Evolutionary conservation across 2,113 vertebrate genomes (phyloP), one percentile per base, ranked within the genome.

Genomic region (Shinisaurus crocodilurus): DNA sequence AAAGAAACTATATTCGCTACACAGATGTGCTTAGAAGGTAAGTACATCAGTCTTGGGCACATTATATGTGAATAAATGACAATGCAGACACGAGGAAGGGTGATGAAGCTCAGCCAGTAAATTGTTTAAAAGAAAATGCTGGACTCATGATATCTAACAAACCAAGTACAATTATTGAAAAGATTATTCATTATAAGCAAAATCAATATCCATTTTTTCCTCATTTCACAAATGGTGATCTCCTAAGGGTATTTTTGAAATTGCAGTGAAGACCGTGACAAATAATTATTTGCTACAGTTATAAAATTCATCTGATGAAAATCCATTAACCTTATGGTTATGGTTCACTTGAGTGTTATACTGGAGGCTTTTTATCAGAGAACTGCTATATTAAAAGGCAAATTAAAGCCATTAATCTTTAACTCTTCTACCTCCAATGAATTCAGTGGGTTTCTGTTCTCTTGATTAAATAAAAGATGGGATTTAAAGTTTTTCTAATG

Each of bases 391-490:
- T 95, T 96, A 97, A 96, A 97, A 96, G 91, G 95, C 93, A 97
- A 97, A 98, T 97, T 97, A 97, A 97, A 97, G 93, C 88, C 95
- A 97, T 97, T 97, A 95, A 96, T 97, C 97, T 97, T 97, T 96
- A 97, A 96, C 92, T 96, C 96, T 97, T 97, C 93, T 94, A 91
- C 92, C 95, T 92, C 94, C 95, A 92, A 76, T 92, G 94, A 96
- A 89, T 95, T 45, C 76, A 75, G 93, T 79, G 75, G 88, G 76
- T 74, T 82, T 91, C 91, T 94, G 88, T 91, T 92, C 54, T 95
- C 93, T 93, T 90, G 87, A 96, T 96, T 93, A 96, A 94, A 94
- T 92, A 75, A 95, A 95, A 87, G 80, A 95, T 45, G 83, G 50
- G 69, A 85, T 96, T 95, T 94, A 80, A 93, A 94, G 89, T 89